Conservation (phyloP, 2,888 invertebrate species). For the Octonoba sinensis region DNA sequence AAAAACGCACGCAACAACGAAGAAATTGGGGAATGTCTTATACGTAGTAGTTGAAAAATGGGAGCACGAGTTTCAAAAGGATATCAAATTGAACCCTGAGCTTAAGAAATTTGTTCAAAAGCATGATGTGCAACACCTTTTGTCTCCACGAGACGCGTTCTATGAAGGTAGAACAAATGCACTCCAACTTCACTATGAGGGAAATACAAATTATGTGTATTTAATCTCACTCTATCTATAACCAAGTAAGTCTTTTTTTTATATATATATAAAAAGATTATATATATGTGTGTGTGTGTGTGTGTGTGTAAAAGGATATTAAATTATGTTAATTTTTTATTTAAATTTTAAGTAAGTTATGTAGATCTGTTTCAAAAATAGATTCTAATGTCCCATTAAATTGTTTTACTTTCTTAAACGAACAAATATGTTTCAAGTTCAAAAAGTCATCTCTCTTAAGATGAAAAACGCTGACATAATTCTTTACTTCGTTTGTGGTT, state of each 20-base stretch:
- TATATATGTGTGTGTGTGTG: no score
- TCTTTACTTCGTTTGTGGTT: no score
- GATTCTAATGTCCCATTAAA: no score
- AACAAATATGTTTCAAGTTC: no score
- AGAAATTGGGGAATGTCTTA: not conserved
- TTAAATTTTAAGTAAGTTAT: no score
- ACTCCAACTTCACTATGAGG: not conserved
- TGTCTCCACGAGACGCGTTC: conserved; percentile 12
- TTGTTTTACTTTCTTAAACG: no score
- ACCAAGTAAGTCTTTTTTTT: not conserved
- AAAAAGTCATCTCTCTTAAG: no score
- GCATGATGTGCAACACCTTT: not conserved
- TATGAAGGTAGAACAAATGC: conserved; percentile 13
- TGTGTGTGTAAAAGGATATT: no score
- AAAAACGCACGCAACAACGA: not conserved
- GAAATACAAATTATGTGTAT: not conserved
- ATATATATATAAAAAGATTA: not conserved
- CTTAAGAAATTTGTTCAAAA: not conserved
- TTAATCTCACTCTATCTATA: not conserved
- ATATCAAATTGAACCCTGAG: not conserved
- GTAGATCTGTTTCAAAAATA: no score
- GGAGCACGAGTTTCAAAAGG: conserved; percentile 9
- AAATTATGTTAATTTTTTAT: no score
- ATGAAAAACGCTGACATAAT: no score
- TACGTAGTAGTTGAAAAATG: not conserved